Percentiles rank a stretch among this genome's conserved stretches.
phyloP scores from a whole-genome alignment of 2,888 invertebrate species.

The Zelleria hepariella region DNA sequence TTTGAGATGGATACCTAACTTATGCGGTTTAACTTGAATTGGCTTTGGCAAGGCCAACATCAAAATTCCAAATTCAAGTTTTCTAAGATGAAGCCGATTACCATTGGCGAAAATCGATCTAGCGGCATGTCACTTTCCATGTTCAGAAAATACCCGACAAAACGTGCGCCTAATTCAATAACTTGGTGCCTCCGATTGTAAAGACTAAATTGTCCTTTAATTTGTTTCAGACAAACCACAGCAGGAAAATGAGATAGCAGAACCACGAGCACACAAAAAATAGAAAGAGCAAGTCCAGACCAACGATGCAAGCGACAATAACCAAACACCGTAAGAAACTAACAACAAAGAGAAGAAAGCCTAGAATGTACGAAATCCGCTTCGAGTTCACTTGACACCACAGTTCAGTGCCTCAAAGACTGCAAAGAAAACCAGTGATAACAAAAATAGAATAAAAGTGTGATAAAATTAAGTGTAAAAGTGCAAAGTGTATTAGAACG shows the following conservation, averaged over 20 bases:
- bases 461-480: constrained; percentile 27
- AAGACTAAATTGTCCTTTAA: neutral
- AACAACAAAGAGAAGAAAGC: constrained; percentile 6
- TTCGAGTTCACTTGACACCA: constrained; percentile 55
- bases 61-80: too few relatives aligned
- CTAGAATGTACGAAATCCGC: constrained; percentile 33
- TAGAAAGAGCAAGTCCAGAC: constrained; percentile 7
- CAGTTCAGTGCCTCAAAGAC: constrained; percentile 5
- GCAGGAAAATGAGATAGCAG: constrained; percentile 26
- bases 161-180: too few relatives aligned
- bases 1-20: too few relatives aligned
- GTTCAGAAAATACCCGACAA: too few relatives aligned
- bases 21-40: too few relatives aligned
- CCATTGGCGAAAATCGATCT: too few relatives aligned
- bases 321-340: constrained; percentile 1
- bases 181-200: too few relatives aligned
- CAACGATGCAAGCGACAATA: constrained; percentile 5
- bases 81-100: too few relatives aligned
- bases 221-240: constrained; percentile 44
- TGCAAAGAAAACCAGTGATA: too few relatives aligned
- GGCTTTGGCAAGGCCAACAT: too few relatives aligned
- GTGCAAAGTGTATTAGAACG: constrained; percentile 30
- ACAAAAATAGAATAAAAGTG: neutral
- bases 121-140: too few relatives aligned
- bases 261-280: constrained; percentile 15